Conservation (phyloP, 1,140 invertebrate genomes). For the Leptopilina clavipes region DNA sequence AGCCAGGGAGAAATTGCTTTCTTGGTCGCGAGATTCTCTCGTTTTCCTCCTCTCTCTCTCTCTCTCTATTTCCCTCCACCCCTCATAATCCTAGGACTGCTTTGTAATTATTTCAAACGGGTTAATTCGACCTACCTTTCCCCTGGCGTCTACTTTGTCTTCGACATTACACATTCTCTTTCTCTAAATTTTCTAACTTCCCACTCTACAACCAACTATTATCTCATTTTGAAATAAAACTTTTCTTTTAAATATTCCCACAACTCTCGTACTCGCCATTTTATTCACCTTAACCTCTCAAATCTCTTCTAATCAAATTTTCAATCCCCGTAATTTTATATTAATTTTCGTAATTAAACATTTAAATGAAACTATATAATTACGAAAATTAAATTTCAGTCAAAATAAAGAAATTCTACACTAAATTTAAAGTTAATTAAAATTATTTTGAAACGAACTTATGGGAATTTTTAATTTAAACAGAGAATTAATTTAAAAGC, state of each 20-base stretch:
- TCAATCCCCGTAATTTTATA: too few relatives aligned
- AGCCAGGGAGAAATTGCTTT: constrained; percentile 37
- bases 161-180: constrained; percentile 32
- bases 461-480: too few relatives aligned
- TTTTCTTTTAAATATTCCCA: background rate
- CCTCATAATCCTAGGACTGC: constrained; percentile 13
- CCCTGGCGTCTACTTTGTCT: constrained; percentile 22
- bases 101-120: constrained; percentile 53
- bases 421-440: too few relatives aligned
- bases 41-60: background rate
- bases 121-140: constrained; percentile 43
- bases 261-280: too few relatives aligned
- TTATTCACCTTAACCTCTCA: too few relatives aligned
- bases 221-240: background rate
- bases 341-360: too few relatives aligned
- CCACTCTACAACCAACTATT: background rate
- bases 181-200: background rate
- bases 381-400: too few relatives aligned
- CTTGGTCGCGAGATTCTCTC: constrained; percentile 15
- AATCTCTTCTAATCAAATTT: too few relatives aligned
- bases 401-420: too few relatives aligned
- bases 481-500: too few relatives aligned
- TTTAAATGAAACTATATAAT: too few relatives aligned
- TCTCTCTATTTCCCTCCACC: background rate
- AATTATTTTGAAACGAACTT: too few relatives aligned